Evolutionary conservation across 2,888 invertebrate genomes (phyloP), one percentile per base, ranked within the genome.

Genomic region (Laspeyria flexula): DNA sequence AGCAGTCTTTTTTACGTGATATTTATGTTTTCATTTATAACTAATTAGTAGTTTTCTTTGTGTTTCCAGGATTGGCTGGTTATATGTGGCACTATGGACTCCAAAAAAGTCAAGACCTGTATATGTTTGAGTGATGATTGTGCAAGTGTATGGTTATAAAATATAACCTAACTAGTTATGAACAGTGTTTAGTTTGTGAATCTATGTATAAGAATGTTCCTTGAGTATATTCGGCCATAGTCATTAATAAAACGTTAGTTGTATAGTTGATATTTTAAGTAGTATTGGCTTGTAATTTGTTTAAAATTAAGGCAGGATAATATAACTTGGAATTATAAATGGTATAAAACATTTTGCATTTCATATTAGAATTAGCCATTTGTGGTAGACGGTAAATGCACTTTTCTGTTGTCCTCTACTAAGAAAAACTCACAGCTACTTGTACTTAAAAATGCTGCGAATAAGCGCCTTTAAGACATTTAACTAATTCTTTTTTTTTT

Each of bases 21-120:
- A n/a, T n/a, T n/a, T n/a, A n/a, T n/a, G n/a, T n/a, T n/a, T n/a
- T n/a, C n/a, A n/a, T n/a, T n/a, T n/a, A n/a, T n/a, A n/a, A n/a
- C n/a, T n/a, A n/a, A n/a, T n/a, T n/a, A n/a, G n/a, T n/a, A n/a
- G n/a, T n/a, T 1, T 25, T 42, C 43, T 45, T 27, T 10, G 42
- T 15, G 15, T 13, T 76, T 71, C 2, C 73, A 80, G 79, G 70
- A 52, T 69, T 48, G 39, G 64, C 53, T 51, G 66, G 56, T 57
- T 67, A 47, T 40, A 62, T 38, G 29, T 67, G 34, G 55, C 56
- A 46, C 10, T 60, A 65, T 71, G 65, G 57, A 69, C 60, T 43
- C 54, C 54, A 52, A 60, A 60, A 60, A 39, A 43, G 21, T 47
- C 59, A 41, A 55, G 55, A 61, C 54, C 54, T 23, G 43, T 49